Evolutionary conservation across 2,888 invertebrate species (phyloP), one percentile per base, ranked within the genome.

Genomic region (Laothoe populi): DNA sequence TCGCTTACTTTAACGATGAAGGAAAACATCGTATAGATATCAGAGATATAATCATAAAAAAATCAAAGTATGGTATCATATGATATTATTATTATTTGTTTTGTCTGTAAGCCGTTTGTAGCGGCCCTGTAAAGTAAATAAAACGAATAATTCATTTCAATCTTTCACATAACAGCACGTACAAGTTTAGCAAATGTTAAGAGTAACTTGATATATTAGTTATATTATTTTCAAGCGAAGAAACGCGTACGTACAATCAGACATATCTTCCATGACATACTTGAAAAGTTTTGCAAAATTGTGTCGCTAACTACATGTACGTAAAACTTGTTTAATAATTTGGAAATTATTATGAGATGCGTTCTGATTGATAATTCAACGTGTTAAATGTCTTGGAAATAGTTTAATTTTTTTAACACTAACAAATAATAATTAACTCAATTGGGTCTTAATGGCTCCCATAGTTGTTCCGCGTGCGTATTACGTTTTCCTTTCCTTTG

Each of bases 401-500:
- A 61, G 62, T 63, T 60, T 74, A 66, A 64, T 60, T 64, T 60
- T 67, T 69, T 38, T 53, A 38, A 46, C 61, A 70, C 68, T 65
- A 69, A 68, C 64, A 65, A 57, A 23, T 73, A 72, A 71, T 73
- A 73, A 74, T 72, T 72, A 77, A 70, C 67, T 77, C 67, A 74
- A 81, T 79, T 78, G 71, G 65, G 71, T 69, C 65, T 68, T 68
- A 74, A 72, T 72, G 77, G 79, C 83, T 84, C 79, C 74, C 79
- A 83, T 83, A 81, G 78, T 72, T 78, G 82, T 83, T 84, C 83
- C 82, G 80, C 76, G 76, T 79, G 74, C 74, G 78, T 82, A 79
- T 82, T 84, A 84, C 81, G 82, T 87, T 88, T 88, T 80, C 84
- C 80, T 86, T 88, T 86, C 83, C 86, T 90, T 90, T 90, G 90